Percentiles rank a stretch among this genome's conserved stretches.
phyloP scores from a whole-genome alignment of 2,888 invertebrate genomes.

The Synanthedon formicaeformis region DNA sequence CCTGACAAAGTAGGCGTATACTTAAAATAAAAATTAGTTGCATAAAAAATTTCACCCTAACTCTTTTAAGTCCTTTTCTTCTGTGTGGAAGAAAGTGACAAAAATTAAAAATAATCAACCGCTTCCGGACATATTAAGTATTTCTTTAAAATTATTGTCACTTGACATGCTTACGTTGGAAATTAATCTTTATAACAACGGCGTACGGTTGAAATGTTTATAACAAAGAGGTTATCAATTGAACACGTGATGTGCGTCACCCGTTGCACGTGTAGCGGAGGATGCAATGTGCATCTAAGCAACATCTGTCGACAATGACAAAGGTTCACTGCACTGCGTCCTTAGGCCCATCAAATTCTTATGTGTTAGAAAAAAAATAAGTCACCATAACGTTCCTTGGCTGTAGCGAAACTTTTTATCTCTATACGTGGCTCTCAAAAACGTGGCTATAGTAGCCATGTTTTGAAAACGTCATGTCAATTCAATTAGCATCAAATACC shows the following conservation, averaged over 20 bases:
- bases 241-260: background rate
- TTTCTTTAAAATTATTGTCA: background rate
- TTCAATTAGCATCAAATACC: too few relatives aligned
- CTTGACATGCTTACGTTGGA: background rate
- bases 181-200: background rate
- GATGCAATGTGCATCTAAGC: background rate
- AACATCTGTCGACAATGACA: background rate
- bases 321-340: background rate
- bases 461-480: too few relatives aligned
- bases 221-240: background rate
- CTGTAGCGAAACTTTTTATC: too few relatives aligned
- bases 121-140: background rate
- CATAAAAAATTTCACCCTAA: too few relatives aligned
- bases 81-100: too few relatives aligned
- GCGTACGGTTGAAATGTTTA: background rate
- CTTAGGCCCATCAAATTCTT: background rate
- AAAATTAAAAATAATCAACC: background rate
- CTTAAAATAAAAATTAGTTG: too few relatives aligned
- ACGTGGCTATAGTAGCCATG: too few relatives aligned
- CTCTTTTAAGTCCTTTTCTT: too few relatives aligned
- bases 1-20: too few relatives aligned
- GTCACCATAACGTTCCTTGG: too few relatives aligned
- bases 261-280: background rate
- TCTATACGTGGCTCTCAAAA: too few relatives aligned
- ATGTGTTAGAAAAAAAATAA: background rate